Evolutionary conservation across 2,797 vertebrate genomes (phyloP).

Genomic region (Cichlasoma orientale): DNA sequence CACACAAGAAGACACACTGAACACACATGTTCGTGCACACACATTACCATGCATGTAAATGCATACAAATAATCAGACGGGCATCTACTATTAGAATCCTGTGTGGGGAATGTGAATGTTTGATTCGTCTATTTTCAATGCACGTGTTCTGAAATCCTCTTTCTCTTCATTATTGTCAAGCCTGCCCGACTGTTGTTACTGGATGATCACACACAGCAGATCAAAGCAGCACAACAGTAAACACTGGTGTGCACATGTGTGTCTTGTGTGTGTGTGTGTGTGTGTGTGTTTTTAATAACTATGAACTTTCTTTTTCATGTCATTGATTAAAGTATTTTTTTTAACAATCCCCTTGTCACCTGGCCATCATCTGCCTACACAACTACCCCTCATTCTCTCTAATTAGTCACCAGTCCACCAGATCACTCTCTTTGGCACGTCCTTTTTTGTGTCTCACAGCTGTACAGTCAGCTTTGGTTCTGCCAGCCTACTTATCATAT

Average conservation of each 20-base stretch:
- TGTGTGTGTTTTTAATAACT: constrained; percentile 1
- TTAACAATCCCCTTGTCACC: neutral
- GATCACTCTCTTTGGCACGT: constrained; percentile 4
- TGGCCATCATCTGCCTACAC: constrained; percentile 11
- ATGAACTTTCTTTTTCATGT: neutral
- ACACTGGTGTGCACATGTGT: constrained; percentile 21
- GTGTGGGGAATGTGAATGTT: constrained; percentile 40
- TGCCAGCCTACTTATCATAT: neutral
- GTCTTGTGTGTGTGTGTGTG: neutral
- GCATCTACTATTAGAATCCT: constrained; percentile 56
- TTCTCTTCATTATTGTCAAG: constrained; percentile 69
- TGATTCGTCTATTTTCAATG: constrained; percentile 44
- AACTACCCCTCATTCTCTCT: neutral
- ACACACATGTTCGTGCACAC: constrained; percentile 30
- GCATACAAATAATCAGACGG: constrained; percentile 32
- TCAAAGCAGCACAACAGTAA: constrained; percentile 58
- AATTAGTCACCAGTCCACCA: constrained; percentile 16
- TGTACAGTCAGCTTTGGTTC: neutral
- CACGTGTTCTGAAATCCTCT: constrained; percentile 13
- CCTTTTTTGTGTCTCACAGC: neutral
- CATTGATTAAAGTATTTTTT: constrained; percentile 10
- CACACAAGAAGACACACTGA: constrained; percentile 12
- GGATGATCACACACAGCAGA: constrained; percentile 46
- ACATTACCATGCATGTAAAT: constrained; percentile 17
- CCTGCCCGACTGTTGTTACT: constrained; percentile 34